Evolutionary conservation across 2,888 invertebrate genomes (phyloP).

Genomic region (Lycia hirtaria): DNA sequence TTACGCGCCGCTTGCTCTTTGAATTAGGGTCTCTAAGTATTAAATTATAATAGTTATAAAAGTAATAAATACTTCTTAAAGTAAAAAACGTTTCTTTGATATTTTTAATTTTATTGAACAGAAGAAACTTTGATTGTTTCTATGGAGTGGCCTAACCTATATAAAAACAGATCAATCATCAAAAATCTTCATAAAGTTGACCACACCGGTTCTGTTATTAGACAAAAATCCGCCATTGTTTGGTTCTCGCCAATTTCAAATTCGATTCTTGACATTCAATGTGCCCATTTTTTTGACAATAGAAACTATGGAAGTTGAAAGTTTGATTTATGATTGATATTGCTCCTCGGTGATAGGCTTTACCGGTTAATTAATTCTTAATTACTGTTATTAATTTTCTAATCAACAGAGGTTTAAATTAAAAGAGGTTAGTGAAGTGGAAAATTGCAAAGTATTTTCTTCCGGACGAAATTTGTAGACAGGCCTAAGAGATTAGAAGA

Average conservation of each 20-base stretch:
- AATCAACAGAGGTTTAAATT: neutral
- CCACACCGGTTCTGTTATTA: constrained; percentile 9
- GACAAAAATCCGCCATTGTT: constrained; percentile 19
- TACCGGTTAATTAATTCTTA: constrained; percentile 14
- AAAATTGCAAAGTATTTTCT: neutral
- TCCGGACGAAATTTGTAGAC: neutral
- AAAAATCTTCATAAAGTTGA: neutral
- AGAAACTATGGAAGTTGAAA: constrained; percentile 9
- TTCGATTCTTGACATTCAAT: constrained; percentile 21
- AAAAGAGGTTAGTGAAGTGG: neutral
- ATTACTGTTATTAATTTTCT: constrained; percentile 13
- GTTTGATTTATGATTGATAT: constrained; percentile 26
- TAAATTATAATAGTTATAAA: too few relatives aligned
- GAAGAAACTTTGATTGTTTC: too few relatives aligned
- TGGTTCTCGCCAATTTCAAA: constrained; percentile 31
- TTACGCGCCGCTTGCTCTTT: too few relatives aligned
- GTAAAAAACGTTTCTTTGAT: too few relatives aligned
- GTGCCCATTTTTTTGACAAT: constrained; percentile 17
- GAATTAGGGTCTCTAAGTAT: too few relatives aligned
- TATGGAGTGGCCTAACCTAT: too few relatives aligned
- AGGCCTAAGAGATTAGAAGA: neutral
- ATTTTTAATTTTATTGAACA: too few relatives aligned
- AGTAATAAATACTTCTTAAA: too few relatives aligned
- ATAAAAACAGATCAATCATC: too few relatives aligned
- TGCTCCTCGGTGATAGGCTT: constrained; percentile 6